Base-by-base conservation (phyloP, 2,888 invertebrate genomes). In the Nymphalis urticae region DNA sequence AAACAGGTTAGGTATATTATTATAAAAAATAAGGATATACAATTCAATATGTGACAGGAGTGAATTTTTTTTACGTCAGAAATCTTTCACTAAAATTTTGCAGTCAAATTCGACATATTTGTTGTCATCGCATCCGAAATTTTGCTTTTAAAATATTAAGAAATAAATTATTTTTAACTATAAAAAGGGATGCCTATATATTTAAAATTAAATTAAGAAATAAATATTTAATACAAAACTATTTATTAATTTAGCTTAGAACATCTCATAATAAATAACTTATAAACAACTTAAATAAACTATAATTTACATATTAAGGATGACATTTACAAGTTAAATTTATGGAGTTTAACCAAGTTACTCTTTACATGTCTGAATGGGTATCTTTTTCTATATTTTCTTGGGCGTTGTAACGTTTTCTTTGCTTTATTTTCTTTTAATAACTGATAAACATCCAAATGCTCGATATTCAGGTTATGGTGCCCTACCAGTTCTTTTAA, bases 401-500 rank as follows among this genome's bases (percentile, higher is more conserved):
- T 83, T 1, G 84, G 82, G 50, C 78, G 77, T 21, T 81, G 80
- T 2, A 73, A 64, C 0, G 70, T 72, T 63, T 79, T 80, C 66
- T 79, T 74, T 13, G 48, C 53, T 36, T 71, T 73, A 62, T 69
- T 81, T 21, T 76, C 72, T 70, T 82, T 80, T 9, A 81, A 72
- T n/a, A 83, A 74, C 72, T 90, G 88, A 51, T 79, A 89, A 0
- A 89, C 81, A 56, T 90, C 90, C 61, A 89, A 79, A 78, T 91
- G 90, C 50, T 86, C 84, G 36, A 91, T 88, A 69, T 92, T 90
- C 1, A 89, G 73, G 70, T 88, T 89, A 53, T 88, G 85, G 62
- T 87, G 84, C 0, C 89, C 88, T 2, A 90, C 76, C 1, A 92
- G 71, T 32, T 82, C 82, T 75, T 88, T 87, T 2, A 92, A 73